Base-by-base conservation (phyloP, 2,113 vertebrate genomes). In the Progne subis region DNA sequence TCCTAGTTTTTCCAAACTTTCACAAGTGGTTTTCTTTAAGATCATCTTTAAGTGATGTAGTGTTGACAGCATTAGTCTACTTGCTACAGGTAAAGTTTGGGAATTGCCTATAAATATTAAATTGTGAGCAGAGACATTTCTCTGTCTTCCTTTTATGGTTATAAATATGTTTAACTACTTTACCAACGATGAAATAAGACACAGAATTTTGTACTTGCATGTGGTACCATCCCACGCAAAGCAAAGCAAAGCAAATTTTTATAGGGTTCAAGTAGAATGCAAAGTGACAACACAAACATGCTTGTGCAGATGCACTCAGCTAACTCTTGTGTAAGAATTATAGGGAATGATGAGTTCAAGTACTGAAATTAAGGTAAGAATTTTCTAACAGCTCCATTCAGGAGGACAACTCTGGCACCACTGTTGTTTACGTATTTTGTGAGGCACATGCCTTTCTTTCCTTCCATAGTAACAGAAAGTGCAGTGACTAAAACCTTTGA, bases 401-500 rank as follows among this genome's bases (percentile, higher is more conserved):
- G 37, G 25, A 60, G 10, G 50, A 81, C 2, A 32, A 50, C 18
- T 49, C 49, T 55, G 52, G 61, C 59, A 91, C 12, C 83, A 81
- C 65, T 84, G 49, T 11, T 60, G 46, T 79, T 81, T 84, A 86
- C 57, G 57, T 14, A 43, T 65, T 90, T 86, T 86, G 68, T 68
- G 79, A 90, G 25, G 56, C 11, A 75, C 80, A 88, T 95, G 28
- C 18, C 47, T 91, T 68, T 31, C 15, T 9, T 90, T 85, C 81
- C 63, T 94, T 95, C 65, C 83, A 84, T 77, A 78, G 41, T 41
- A 70, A 83, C 43, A 95, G 93, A 96, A 96, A 61, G 86, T 43
- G 83, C 24, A 82, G 41, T 64, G 77, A 96, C 88, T 89, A 92
- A 90, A 85, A 56, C n/a, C 46, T 95, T 92, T 90, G 80, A 95